phyloP scores from a whole-genome alignment of 1,140 invertebrate species.

The Papilio aristodemus region DNA sequence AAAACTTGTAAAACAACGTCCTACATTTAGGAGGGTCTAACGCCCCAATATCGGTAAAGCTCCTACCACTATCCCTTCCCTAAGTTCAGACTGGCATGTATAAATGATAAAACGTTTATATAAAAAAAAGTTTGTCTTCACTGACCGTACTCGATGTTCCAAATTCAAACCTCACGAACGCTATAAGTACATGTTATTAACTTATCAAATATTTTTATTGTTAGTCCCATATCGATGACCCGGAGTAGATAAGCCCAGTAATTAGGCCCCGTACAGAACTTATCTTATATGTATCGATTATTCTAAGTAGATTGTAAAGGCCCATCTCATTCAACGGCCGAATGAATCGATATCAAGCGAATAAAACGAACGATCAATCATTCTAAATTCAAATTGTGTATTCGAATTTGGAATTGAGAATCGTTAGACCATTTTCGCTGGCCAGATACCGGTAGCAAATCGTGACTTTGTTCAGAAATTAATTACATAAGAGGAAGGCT shows the following conservation, averaged over 20 bases:
- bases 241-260: constrained; percentile 69
- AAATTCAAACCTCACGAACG: constrained; percentile 49
- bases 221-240: constrained; percentile 63
- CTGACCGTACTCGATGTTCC: constrained; percentile 30
- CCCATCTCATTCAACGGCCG: constrained; percentile 61
- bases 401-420: constrained; percentile 52
- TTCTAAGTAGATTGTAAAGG: constrained; percentile 70
- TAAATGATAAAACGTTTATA: not conserved
- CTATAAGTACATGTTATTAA: constrained; percentile 65
- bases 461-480: constrained; percentile 2
- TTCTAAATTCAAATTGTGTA: constrained; percentile 65
- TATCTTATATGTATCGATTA: constrained; percentile 75
- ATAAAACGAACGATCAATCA: constrained; percentile 76
- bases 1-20: too few species aligned
- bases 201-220: constrained; percentile 69
- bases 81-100: too few species aligned
- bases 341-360: constrained; percentile 67
- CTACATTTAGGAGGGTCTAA: too few species aligned
- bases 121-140: not conserved
- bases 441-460: not conserved
- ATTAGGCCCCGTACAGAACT: constrained; percentile 68
- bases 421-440: constrained; percentile 15
- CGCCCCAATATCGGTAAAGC: too few species aligned
- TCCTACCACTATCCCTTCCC: too few species aligned
- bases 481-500: not conserved